Percentiles rank a stretch among this genome's conserved stretches.
Evolutionary conservation across 2,113 vertebrate species (phyloP).

Genomic region (Irena cyanogastra): DNA sequence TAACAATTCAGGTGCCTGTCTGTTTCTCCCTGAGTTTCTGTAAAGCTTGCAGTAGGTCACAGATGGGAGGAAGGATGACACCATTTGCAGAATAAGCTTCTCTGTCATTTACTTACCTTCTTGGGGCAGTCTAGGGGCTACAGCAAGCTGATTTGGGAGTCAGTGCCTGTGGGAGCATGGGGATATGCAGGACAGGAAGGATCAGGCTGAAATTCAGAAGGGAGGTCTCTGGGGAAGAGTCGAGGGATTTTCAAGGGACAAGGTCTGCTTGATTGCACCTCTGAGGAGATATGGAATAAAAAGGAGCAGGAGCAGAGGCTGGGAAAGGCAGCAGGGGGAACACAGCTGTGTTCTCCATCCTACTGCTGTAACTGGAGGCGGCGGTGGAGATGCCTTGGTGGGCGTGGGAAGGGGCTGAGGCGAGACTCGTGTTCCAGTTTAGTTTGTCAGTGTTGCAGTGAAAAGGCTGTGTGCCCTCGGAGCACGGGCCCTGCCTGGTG

Average conservation of each 20-base stretch:
- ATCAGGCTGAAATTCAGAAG: not conserved
- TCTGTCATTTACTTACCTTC: not conserved
- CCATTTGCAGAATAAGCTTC: not conserved
- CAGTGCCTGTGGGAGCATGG: not conserved
- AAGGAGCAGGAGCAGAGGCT: not conserved
- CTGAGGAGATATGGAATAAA: not conserved
- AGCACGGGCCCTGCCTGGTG: not conserved
- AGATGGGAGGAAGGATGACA: not conserved
- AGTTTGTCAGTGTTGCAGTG: rapidly evolving
- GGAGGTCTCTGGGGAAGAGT: not conserved
- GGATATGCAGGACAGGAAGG: not conserved
- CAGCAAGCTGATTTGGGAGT: not conserved
- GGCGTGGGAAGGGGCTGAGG: not conserved
- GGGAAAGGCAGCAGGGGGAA: not conserved
- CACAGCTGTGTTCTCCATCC: rapidly evolving
- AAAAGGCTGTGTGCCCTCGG: not conserved
- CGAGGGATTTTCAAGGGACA: not conserved
- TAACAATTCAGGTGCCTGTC: not conserved
- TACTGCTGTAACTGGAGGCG: not conserved
- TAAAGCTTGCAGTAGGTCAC: not conserved
- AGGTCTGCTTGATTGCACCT: not conserved
- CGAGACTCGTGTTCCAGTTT: rapidly evolving
- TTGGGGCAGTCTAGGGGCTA: not conserved
- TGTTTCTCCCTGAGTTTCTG: not conserved
- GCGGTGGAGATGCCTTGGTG: not conserved